Base-by-base conservation (phyloP, 2,888 invertebrate genomes). In the Dysmachus trigonus region DNA sequence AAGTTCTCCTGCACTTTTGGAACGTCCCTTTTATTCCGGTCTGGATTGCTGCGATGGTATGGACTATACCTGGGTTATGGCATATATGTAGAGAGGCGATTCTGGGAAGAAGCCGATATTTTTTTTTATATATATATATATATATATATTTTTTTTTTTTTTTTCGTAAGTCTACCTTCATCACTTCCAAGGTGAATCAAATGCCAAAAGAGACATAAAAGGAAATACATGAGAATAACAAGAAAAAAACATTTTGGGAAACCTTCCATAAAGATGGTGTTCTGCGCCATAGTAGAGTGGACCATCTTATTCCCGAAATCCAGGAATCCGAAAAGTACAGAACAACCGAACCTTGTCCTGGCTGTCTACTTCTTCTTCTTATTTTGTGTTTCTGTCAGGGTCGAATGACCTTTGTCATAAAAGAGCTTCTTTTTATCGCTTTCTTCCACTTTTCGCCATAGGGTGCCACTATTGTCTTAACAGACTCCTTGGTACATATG, bases 341-440 rank as follows among this genome's bases (percentile, higher is more conserved):
- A 2, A 62, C 51, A 10, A 18, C 8, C 18, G n/a, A 47, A 22
- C 53, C 53, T 82, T 53, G 41, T 41, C 10, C 7, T n/a, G n/a
- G 38, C 0, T 38, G 38, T 38, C 8, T 53, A 8, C n/a, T n/a
- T n/a, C n/a, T n/a, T 62, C 62, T 62, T 62, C 22, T 27, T n/a
- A 72, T 72, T 83, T 5, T 72, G 31, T 30, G 83, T 38, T 38
- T 72, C 71, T 83, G 71, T 71, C 38, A 83, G 83, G 72, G 72
- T 71, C 41, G 83, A 83, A 83, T 83, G 72, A 83, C 83, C 83
- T 72, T 38, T 33, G 31, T 47, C 83, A 83, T 83, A 83, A 72
- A 83, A 27, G 41, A 38, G 72, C 72, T 72, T 72, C 22, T 15
- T 71, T 30, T 83, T 72, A 83, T 83, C 38, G 38, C 38, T 72